These are phyloP conservation scores for Dicrostonyx torquatus DNA, from an alignment of 2,797 vertebrate genomes.

Conservation along the genomic window DNA sequence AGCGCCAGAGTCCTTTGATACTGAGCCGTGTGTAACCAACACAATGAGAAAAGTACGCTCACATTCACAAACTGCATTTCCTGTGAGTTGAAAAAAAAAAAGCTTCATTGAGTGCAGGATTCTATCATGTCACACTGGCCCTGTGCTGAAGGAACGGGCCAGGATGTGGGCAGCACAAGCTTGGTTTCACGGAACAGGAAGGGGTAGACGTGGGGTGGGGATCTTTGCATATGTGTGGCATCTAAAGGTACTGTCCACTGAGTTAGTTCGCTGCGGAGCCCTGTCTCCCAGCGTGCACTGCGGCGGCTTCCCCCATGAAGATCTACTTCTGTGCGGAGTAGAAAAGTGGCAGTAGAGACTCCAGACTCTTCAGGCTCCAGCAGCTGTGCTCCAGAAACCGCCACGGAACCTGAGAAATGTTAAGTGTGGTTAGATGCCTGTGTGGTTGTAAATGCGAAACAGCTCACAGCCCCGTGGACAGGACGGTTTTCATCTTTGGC, in stretches of 20 bases:
- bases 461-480: not conserved
- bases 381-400: constrained; percentile 76
- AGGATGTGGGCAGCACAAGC: constrained; percentile 77
- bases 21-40: constrained; percentile 73
- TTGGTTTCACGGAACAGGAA: constrained; percentile 63
- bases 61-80: constrained; percentile 70
- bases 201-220: constrained; percentile 70
- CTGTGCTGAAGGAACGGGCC: constrained; percentile 82
- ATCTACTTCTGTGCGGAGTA: constrained; percentile 70
- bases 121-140: constrained; percentile 71
- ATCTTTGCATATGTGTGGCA: constrained; percentile 78
- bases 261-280: constrained; percentile 52
- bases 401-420: constrained; percentile 79
- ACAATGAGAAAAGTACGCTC: constrained; percentile 73
- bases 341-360: constrained; percentile 80
- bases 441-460: not conserved
- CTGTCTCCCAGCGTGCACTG: constrained; percentile 26
- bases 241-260: constrained; percentile 71
- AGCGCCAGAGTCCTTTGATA: constrained; percentile 71
- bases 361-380: constrained; percentile 78
- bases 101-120: constrained; percentile 81
- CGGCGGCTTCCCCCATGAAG: constrained; percentile 57
- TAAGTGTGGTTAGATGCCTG: constrained; percentile 52
- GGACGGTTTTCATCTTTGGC: not conserved
- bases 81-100: constrained; percentile 79